These are phyloP conservation scores for Pithys albifrons DNA, from an alignment of 2,113 vertebrate species.

Conservation along the genomic window DNA sequence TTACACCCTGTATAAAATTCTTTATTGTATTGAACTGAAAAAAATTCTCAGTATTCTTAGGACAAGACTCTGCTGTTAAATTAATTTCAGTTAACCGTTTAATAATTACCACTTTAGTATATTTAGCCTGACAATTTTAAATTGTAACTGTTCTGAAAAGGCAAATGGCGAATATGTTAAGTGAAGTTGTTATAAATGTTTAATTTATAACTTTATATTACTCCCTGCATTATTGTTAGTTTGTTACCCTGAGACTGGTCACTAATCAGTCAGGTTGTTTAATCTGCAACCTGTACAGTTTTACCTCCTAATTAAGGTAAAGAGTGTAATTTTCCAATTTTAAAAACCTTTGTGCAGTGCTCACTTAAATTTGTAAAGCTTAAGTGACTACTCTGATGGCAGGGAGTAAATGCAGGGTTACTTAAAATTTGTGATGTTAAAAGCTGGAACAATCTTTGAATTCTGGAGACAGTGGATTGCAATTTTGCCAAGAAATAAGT, in stretches of 20 bases:
- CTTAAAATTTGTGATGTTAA: background rate
- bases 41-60: background rate
- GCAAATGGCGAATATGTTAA: background rate
- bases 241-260: background rate
- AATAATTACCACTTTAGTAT: background rate
- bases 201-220: background rate
- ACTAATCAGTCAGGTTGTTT: background rate
- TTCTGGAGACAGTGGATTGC: background rate
- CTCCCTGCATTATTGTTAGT: background rate
- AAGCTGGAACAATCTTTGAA: background rate
- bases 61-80: background rate
- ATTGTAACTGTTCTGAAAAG: background rate
- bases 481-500: background rate
- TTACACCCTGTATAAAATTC: background rate
- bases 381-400: background rate
- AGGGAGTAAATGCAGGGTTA: background rate
- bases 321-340: background rate
- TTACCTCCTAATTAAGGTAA: background rate
- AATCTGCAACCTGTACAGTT: background rate
- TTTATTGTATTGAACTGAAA: background rate
- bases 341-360: background rate
- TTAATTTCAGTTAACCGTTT: background rate
- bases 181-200: background rate
- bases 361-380: background rate
- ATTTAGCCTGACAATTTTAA: background rate